Base-by-base conservation (phyloP, 2,888 invertebrate genomes). In the Ornithoptera alexandrae region DNA sequence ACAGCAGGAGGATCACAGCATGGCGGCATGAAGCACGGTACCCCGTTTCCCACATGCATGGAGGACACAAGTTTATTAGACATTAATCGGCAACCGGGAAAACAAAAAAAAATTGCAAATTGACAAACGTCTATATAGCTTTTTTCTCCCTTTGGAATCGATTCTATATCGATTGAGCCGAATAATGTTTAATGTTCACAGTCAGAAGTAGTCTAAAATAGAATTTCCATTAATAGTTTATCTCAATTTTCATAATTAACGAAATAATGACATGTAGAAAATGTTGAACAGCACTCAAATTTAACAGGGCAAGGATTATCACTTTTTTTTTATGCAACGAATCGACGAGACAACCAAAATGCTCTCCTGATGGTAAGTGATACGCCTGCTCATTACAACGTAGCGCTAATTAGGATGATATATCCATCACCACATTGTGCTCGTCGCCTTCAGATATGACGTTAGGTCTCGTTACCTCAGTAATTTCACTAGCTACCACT, bases 21-120 rank as follows among this genome's bases (percentile, higher is more conserved):
- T 82, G 81, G 76, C 65, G 72, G 75, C 76, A 77, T 78, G 76
- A 69, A 67, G 78, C 81, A 84, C 81, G 80, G 76, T 78, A 74
- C 72, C 78, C 78, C 65, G 72, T 68, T 74, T 77, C 75, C 76
- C 75, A 74, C 71, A 73, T 72, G 79, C 80, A 79, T 79, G 77
- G 74, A 69, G 4, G 56, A 64, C 67, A 61, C 60, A 64, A 59
- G 57, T 22, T 30, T 12, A 20, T 68, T 65, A 71, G 61, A 71
- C 65, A 71, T 71, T 71, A 68, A 57, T 71, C 70, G 70, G 67
- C 70, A 58, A 58, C 15, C 6, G 61, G 6, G 30, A 69, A 63
- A 53, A 1, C 18, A n/a, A 53, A 53, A 18, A 53, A 22, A 22
- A 22, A 22, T 22, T 4, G 6, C 18, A 6, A 22, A 7, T 8